Percentiles rank a stretch among this genome's conserved stretches.
These are phyloP conservation scores for Bursaphelenchus mucronatus DNA, from an alignment of 1,140 invertebrate genomes.

Conservation along the genomic window DNA sequence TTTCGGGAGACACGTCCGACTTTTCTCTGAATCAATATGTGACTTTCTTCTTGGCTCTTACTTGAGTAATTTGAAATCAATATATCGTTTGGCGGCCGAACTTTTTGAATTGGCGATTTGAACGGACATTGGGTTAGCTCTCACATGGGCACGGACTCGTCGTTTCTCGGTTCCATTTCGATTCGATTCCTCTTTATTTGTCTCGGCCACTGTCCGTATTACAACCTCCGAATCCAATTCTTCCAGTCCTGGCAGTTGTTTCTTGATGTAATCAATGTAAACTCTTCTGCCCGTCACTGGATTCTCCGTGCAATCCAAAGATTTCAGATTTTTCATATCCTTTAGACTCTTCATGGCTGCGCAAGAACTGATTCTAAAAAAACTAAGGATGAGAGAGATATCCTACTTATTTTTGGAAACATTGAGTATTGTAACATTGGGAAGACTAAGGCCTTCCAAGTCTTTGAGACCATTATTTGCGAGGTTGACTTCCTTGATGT, in stretches of 20 bases:
- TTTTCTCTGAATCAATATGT: no score
- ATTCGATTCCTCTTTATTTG: conserved; percentile 17
- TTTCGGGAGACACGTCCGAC: no score
- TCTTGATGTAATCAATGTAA: conserved; percentile 33
- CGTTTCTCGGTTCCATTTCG: background rate
- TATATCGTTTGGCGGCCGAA: conserved; percentile 1
- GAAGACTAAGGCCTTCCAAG: conserved; percentile 24
- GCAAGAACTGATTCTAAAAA: conserved; percentile 37
- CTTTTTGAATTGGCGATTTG: conserved; percentile 17
- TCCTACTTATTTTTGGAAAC: conserved; percentile 34
- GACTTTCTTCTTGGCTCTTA: no score
- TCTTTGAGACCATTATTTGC: conserved; percentile 37
- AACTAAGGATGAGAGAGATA: conserved; percentile 19
- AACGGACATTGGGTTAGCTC: background rate
- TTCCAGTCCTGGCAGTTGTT: conserved; percentile 16
- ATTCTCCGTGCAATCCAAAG: conserved; percentile 31
- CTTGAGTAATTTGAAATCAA: no score
- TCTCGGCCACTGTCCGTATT: background rate
- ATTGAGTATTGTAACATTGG: conserved; percentile 16
- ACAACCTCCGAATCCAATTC: conserved; percentile 17
- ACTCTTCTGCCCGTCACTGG: conserved; percentile 36
- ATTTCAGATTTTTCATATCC: conserved; percentile 30
- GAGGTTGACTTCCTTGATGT: conserved; percentile 26
- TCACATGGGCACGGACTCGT: background rate
- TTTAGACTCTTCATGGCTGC: conserved; percentile 31